Conservation (phyloP, 2,888 invertebrate genomes). For the Catocala fraxini region DNA sequence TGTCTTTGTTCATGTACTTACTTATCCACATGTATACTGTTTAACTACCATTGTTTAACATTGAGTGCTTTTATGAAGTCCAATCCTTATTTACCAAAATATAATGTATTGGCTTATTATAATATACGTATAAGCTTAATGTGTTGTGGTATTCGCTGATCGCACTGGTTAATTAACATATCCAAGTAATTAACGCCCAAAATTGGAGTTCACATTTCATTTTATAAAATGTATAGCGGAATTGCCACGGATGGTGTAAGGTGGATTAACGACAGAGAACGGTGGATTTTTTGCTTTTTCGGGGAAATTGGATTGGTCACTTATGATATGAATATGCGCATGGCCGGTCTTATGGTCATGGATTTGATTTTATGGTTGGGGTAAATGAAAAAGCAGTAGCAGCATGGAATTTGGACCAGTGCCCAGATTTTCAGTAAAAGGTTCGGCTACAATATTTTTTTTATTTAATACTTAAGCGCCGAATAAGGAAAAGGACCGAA, state of each 20-base stretch:
- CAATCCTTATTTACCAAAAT: background rate
- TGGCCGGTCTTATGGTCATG: too few species aligned
- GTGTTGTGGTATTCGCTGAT: conserved; percentile 8
- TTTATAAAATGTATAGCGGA: background rate
- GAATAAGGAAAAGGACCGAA: too few species aligned
- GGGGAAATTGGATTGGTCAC: background rate
- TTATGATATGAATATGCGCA: too few species aligned
- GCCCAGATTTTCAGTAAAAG: too few species aligned
- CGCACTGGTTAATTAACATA: conserved; percentile 34
- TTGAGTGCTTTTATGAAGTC: background rate
- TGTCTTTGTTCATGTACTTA: too few species aligned
- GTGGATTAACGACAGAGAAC: conserved; percentile 7
- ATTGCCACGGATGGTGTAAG: background rate
- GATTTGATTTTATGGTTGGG: too few species aligned
- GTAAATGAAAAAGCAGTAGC: too few species aligned
- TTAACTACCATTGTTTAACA: too few species aligned
- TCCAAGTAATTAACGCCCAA: conserved; percentile 32
- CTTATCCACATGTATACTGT: too few species aligned
- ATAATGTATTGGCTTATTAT: background rate
- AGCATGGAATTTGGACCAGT: too few species aligned
- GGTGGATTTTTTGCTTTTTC: conserved; percentile 19
- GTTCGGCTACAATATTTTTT: too few species aligned
- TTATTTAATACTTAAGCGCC: too few species aligned
- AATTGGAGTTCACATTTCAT: conserved; percentile 29
- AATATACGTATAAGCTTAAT: background rate